phyloP scores from a whole-genome alignment of 35 echinoderm and acorn worm species.

The Nesometra sesokonis region DNA sequence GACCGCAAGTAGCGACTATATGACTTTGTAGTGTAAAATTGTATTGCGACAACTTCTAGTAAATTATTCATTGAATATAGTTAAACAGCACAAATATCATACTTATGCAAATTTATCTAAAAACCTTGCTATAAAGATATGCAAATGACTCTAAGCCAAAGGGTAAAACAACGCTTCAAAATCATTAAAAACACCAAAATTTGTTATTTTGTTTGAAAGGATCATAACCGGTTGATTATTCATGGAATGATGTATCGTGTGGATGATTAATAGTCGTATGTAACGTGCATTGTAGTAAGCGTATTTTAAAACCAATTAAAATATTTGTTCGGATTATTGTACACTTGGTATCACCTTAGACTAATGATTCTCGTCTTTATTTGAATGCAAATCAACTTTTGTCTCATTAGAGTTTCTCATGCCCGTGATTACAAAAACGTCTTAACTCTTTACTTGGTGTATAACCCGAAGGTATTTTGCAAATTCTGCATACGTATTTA shows the following conservation, averaged over 20 bases:
- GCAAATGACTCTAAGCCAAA: neutral
- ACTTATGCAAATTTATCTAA: neutral
- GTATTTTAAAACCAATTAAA: conserved; percentile 1
- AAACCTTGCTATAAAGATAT: neutral
- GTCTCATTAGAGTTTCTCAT: neutral
- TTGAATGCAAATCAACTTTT: conserved; percentile 1
- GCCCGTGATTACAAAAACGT: neutral
- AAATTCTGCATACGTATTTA: neutral
- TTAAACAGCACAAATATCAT: neutral
- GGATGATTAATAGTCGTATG: neutral
- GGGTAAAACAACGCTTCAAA: neutral
- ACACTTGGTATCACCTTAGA: neutral
- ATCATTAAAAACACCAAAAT: neutral
- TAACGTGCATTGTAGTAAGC: neutral
- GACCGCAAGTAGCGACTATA: neutral
- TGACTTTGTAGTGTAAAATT: neutral
- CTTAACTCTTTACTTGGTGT: neutral
- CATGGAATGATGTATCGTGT: neutral
- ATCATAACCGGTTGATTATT: neutral
- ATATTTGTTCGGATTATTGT: neutral
- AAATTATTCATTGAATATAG: conserved; percentile 1
- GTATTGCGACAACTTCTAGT: neutral
- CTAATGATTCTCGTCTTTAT: neutral
- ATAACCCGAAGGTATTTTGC: neutral
- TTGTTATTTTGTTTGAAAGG: neutral